Percentiles rank a stretch among this genome's conserved stretches.
Evolutionary conservation across 2,797 vertebrate genomes (phyloP).

Genomic region (Petrocephalus schoutedeni): DNA sequence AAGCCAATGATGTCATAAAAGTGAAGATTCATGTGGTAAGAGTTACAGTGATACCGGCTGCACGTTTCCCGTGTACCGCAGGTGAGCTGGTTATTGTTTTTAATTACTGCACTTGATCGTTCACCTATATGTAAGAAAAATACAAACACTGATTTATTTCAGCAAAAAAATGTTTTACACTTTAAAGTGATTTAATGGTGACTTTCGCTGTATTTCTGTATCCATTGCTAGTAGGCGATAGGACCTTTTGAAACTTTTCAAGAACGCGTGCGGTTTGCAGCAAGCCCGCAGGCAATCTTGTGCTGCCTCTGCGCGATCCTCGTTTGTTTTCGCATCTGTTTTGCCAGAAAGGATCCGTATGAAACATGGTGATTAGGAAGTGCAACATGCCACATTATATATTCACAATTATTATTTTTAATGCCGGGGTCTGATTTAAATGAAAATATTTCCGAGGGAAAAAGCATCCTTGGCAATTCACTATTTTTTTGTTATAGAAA

Average conservation of each 20-base stretch:
- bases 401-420: not conserved
- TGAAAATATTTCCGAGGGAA: not conserved
- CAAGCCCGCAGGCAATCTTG: not conserved
- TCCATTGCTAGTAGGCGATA: not conserved
- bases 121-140: not conserved
- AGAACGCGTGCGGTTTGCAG: not conserved
- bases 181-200: not conserved
- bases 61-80: not conserved
- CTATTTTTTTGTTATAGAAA: slow-evolving; percentile 6
- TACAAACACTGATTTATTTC: not conserved
- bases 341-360: slow-evolving; percentile 2
- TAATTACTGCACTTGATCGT: not conserved
- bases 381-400: slow-evolving; percentile 27
- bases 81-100: not conserved
- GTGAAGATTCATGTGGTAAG: not conserved
- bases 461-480: not conserved
- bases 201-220: slow-evolving; percentile 9
- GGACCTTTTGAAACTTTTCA: not conserved
- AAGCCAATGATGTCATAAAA: not conserved
- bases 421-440: not conserved
- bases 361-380: slow-evolving; percentile 30
- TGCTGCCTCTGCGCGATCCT: not conserved
- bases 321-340: slow-evolving; percentile 9
- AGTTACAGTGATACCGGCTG: not conserved
- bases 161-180: slow-evolving; percentile 13